Conservation (phyloP, 1,140 invertebrate species). For the Cepaea nemoralis region DNA sequence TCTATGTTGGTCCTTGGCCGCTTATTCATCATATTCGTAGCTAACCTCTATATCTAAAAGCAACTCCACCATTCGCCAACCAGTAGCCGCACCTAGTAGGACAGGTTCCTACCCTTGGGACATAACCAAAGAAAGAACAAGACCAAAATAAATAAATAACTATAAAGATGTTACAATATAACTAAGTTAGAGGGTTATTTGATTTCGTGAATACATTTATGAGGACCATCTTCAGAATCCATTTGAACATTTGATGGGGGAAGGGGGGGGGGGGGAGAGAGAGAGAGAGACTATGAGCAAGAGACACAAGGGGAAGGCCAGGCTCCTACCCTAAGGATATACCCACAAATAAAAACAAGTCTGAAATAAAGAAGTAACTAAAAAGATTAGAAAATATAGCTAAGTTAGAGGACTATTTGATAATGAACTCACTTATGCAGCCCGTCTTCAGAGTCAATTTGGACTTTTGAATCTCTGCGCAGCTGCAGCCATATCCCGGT, state of each 20-base stretch:
- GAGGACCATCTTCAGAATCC: slow-evolving; percentile 15
- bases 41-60: no score
- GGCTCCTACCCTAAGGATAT: no score
- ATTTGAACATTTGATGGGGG: slow-evolving; percentile 35
- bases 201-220: not conserved
- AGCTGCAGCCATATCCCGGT: slow-evolving; percentile 65
- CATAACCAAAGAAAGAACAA: not conserved
- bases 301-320: no score
- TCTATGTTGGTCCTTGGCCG: no score
- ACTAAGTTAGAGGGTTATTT: not conserved
- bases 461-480: slow-evolving; percentile 44
- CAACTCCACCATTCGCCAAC: no score
- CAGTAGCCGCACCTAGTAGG: no score
- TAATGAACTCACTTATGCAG: not conserved
- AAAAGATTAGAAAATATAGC: not conserved
- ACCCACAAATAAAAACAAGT: not conserved
- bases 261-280: no score
- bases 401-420: not conserved
- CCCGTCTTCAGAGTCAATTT: slow-evolving; percentile 20
- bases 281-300: no score
- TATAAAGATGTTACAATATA: not conserved
- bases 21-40: no score
- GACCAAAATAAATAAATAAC: not conserved
- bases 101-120: no score
- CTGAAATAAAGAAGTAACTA: not conserved